These are phyloP conservation scores for Apotomis turbidana DNA, from an alignment of 2,888 invertebrate species.

Conservation along the genomic window DNA sequence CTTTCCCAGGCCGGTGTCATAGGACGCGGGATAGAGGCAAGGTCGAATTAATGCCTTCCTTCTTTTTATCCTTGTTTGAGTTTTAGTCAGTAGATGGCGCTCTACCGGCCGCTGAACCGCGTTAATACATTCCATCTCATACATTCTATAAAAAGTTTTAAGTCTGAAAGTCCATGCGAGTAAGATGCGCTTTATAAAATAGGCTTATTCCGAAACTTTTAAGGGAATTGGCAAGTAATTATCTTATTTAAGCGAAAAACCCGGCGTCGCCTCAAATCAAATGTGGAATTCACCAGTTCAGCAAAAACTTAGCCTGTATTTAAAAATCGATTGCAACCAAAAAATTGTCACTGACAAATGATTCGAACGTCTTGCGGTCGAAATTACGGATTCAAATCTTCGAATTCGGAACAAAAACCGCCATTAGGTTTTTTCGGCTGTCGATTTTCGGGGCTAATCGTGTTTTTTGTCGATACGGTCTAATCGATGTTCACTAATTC, in stretches of 20 bases:
- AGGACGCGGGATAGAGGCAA: constrained; percentile 54
- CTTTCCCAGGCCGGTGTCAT: constrained; percentile 77
- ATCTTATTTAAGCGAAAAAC: constrained; percentile 60
- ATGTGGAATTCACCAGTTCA: constrained; percentile 52
- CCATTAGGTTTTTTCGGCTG: constrained; percentile 81
- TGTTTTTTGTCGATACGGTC: constrained; percentile 78
- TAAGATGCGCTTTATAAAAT: no score
- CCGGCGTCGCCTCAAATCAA: constrained; percentile 53
- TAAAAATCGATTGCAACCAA: constrained; percentile 84
- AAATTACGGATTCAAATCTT: constrained; percentile 84
- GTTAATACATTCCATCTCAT: background rate
- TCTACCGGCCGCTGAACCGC: background rate
- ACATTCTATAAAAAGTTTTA: no score
- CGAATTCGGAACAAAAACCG: constrained; percentile 81
- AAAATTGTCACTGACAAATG: constrained; percentile 84
- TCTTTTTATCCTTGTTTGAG: constrained; percentile 12
- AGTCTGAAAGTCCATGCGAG: no score
- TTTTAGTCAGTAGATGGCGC: constrained; percentile 16
- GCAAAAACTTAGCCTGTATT: constrained; percentile 78
- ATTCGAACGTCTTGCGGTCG: constrained; percentile 82
- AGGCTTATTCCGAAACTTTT: constrained; percentile 1
- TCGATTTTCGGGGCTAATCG: constrained; percentile 81
- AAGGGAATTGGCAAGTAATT: constrained; percentile 50
- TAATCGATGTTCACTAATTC: constrained; percentile 82
- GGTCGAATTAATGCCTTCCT: constrained; percentile 44